Base-by-base conservation (phyloP, 2,113 vertebrate species). In the Cebidichthys violaceus region DNA sequence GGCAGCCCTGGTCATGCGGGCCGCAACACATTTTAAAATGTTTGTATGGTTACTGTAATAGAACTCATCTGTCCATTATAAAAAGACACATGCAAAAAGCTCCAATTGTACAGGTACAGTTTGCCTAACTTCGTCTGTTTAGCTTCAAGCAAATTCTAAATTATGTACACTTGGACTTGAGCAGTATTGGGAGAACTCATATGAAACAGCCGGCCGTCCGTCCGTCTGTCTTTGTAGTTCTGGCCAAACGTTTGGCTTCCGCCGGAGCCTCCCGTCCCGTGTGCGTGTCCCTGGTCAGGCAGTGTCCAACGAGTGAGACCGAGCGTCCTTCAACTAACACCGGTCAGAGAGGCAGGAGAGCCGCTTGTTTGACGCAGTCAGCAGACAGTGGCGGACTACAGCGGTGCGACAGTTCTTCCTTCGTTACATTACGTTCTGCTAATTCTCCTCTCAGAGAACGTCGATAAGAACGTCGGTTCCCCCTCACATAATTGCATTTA, bases 81-180 rank as follows among this genome's bases (percentile, higher is more conserved):
- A 95, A 96, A 96, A 96, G 94, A 96, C 95, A 96, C 96, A 98
- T 98, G 97, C 96, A 98, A 95, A 95, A 95, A 93, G 92, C 92
- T 95, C 95, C 93, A 90, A 90, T 95, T 92, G 70, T 90, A 95
- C 92, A 93, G 71, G 90, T 93, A 93, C 79, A 80, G 47, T 87
- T 79, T 89, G 82, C 91, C 92, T 93, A 91, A 86, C 80, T 83
- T 75, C 85, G 70, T 90, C 67, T 39, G 92, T 92, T 93, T 93
- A 86, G 92, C 94, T 90, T 91, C 85, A 94, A 95, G 95, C 95
- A 94, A 93, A 93, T 92, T 95, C 94, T 93, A 95, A 94, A 90
- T 88, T 94, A 93, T 94, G 91, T 95, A 95, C 94, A 96, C 82
- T 68, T 85, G 87, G 83, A 92, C 81, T 82, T 86, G 90, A 94